These are phyloP conservation scores for Drosophila mimica DNA, from an alignment of 2,888 invertebrate genomes.

Conservation along the genomic window DNA sequence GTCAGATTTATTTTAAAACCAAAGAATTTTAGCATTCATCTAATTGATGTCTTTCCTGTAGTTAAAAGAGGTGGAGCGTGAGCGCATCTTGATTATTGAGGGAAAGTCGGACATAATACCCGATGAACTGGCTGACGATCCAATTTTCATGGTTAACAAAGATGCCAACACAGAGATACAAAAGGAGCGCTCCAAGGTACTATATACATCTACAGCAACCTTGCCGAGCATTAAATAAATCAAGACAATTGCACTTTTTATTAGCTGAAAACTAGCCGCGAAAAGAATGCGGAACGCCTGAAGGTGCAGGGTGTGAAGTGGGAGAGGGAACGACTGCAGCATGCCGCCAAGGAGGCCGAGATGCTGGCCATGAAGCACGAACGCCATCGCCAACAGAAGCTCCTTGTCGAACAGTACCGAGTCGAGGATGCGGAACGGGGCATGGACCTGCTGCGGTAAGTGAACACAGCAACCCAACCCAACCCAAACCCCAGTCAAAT, in stretches of 20 bases:
- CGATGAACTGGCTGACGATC: slow-evolving; percentile 87
- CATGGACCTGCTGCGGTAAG: slow-evolving; percentile 83
- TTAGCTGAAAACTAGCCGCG: slow-evolving; percentile 84
- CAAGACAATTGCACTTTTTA: neutral
- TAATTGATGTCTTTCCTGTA: slow-evolving; percentile 44
- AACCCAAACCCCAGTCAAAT: slow-evolving; percentile 7
- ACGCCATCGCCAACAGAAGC: slow-evolving; percentile 71
- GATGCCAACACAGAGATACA: slow-evolving; percentile 86
- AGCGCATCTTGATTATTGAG: slow-evolving; percentile 87
- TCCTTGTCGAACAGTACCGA: slow-evolving; percentile 79
- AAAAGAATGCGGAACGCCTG: slow-evolving; percentile 84
- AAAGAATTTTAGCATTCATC: neutral
- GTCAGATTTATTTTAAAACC: neutral
- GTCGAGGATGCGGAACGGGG: slow-evolving; percentile 82
- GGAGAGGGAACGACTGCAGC: slow-evolving; percentile 83
- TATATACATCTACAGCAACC: neutral
- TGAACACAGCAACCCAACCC: slow-evolving; percentile 4
- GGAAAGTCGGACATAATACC: slow-evolving; percentile 87
- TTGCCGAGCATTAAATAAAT: neutral
- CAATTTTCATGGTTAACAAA: slow-evolving; percentile 87
- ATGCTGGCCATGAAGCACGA: slow-evolving; percentile 73
- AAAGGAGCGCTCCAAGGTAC: slow-evolving; percentile 86
- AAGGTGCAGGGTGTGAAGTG: slow-evolving; percentile 84
- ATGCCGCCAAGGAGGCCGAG: slow-evolving; percentile 81
- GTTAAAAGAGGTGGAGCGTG: slow-evolving; percentile 87